Evolutionary conservation across 2,113 vertebrate genomes (phyloP).

Genomic region (Ophiodon elongatus): DNA sequence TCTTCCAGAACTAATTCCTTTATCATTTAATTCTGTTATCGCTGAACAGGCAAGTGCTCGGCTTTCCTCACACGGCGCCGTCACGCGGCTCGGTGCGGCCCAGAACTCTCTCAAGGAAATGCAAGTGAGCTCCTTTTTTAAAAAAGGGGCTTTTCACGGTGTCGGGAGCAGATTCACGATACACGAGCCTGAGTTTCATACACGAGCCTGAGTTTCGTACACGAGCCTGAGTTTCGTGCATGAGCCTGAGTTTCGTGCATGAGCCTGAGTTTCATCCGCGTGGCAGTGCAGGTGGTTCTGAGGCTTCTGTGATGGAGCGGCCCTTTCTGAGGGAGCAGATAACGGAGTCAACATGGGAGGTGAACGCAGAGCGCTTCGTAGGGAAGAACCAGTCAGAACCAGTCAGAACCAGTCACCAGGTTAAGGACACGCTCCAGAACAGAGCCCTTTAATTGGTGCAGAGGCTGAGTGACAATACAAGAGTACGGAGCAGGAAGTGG

Average conservation of each 20-base stretch:
- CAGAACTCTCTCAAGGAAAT: constrained; percentile 46
- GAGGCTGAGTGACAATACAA: constrained; percentile 33
- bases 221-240: not conserved
- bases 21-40: constrained; percentile 69
- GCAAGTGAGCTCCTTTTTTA: constrained; percentile 12
- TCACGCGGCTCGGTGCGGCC: constrained; percentile 12
- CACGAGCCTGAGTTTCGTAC: not conserved
- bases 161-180: constrained; percentile 12
- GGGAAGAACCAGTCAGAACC: too few relatives aligned
- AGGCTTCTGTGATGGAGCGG: not conserved
- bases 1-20: constrained; percentile 70
- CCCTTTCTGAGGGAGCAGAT: constrained; percentile 1
- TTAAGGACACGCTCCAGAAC: too few relatives aligned
- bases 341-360: constrained; percentile 6
- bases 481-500: constrained; percentile 30
- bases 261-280: too few relatives aligned
- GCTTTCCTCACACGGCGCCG: not conserved
- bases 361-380: not conserved
- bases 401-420: too few relatives aligned
- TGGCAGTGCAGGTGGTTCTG: not conserved
- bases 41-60: constrained; percentile 29
- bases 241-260: not conserved
- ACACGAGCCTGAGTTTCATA: not conserved
- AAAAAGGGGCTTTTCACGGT: constrained; percentile 28
- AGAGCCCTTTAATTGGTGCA: constrained; percentile 51